phyloP scores from a whole-genome alignment of 2,113 vertebrate genomes.

The human (Homo sapiens) region GRCh38 chr18:9100501-9101000 shows the following conservation, averaged over 20 bases:
- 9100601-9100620: not conserved
- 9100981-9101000: not conserved
- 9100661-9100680: not conserved
- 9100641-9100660: not conserved
- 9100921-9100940: not conserved
- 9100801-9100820: not conserved
- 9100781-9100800: not conserved
- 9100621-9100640: not conserved
- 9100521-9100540: not conserved
- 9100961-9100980: not conserved
- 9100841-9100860: slow-evolving; percentile 9
- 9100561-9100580: not conserved
- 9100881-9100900: not conserved
- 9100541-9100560: not conserved
- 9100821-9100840: not conserved
- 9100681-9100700: not conserved
- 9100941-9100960: not conserved
- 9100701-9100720: not conserved
- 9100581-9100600: not conserved
- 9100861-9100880: not conserved
- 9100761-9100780: not conserved
- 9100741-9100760: not conserved
- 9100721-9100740: not conserved
- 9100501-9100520: not conserved
- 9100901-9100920: not conserved